Base-by-base conservation (phyloP, 2,797 vertebrate species). In the Pseudotriccus pelzelni region DNA sequence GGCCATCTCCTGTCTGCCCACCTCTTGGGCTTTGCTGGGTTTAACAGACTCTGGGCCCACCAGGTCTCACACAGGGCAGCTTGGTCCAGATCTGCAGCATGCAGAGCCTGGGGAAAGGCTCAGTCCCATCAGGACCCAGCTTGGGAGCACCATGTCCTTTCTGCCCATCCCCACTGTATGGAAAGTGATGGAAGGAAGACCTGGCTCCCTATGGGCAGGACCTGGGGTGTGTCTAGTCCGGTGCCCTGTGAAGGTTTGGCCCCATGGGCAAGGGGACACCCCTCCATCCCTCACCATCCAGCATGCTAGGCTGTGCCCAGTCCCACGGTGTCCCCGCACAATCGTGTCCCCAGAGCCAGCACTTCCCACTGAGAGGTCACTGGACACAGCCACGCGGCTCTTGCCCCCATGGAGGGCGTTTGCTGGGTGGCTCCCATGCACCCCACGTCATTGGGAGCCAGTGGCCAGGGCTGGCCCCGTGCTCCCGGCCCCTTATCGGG, bases 371-470 rank as follows among this genome's bases (percentile, higher is more conserved):
- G 4, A 0, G 5, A 73, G 84, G 87, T 87, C 95, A 87, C 81
- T 24, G 50, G 39, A 30, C 0, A 0, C 12, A 20, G 50, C 37
- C 70, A 21, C 1, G 2, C 41, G 77, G 55, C 59, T 89, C 64
- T 84, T 73, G 69, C 37, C 50, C 50, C 59, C 91, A 28, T 0
- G 25, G 86, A 83, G 84, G 92, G 96, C 56, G 93, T 96, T 92
- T 87, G 32, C 37, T 74, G 87, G 95, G 96, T 12, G 72, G 89
- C 32, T 93, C 84, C 81, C 1, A 1, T 37, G 75, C 68, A 44
- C 55, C 70, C 72, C 63, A 19, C 5, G 14, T 56, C 89, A 95
- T 92, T 96, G 96, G 96, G 87, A 90, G 90, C 80, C 8, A 1
- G 47, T 7, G 63, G 46, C 62, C 36, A 21, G 37, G 46, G 19